phyloP scores from a whole-genome alignment of 2,797 vertebrate genomes.

The Mormyrus hasselquistii region DNA sequence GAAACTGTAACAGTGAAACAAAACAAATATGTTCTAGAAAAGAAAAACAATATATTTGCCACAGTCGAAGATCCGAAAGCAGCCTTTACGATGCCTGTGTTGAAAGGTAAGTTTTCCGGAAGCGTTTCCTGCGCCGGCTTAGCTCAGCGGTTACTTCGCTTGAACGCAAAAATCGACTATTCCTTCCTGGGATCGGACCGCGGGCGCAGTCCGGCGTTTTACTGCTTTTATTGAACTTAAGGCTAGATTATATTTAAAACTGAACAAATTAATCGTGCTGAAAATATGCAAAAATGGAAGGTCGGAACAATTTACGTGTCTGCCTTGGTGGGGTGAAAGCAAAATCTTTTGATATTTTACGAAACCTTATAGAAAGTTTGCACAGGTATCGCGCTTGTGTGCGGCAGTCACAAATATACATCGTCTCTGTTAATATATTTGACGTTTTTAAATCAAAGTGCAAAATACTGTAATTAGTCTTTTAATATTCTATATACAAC shows the following conservation, averaged over 20 bases:
- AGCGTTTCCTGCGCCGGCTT: fast-evolving
- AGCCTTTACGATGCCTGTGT: background rate
- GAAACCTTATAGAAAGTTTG: background rate
- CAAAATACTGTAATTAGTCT: background rate
- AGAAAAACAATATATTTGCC: background rate
- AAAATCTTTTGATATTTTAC: background rate
- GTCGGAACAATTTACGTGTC: background rate
- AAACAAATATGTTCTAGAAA: background rate
- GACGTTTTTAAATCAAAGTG: background rate
- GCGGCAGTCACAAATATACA: background rate
- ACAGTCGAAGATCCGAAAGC: background rate
- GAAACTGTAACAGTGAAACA: background rate
- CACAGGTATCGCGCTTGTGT: background rate
- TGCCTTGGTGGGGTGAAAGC: background rate
- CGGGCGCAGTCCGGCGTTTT: conserved; percentile 8
- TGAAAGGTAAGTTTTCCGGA: background rate
- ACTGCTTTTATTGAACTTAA: background rate
- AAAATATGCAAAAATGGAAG: background rate
- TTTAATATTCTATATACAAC: background rate
- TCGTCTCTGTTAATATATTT: background rate
- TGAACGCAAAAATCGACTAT: fast-evolving
- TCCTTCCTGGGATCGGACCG: background rate
- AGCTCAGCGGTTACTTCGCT: conserved; percentile 17
- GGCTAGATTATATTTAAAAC: background rate
- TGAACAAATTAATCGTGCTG: background rate